phyloP scores from a whole-genome alignment of 2,888 invertebrate genomes.

The Pterostichus madidus region DNA sequence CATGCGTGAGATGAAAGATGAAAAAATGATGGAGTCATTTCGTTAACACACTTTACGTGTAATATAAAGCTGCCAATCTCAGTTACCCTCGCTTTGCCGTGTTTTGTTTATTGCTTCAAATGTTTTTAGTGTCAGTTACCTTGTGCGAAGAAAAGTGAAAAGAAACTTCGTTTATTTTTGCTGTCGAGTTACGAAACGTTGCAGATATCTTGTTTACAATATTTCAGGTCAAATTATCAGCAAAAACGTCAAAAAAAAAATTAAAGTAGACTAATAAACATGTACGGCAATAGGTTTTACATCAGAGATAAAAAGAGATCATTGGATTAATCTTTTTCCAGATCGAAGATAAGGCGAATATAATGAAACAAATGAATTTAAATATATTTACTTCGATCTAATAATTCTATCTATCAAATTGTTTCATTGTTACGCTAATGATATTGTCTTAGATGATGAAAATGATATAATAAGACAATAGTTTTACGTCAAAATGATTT shows the following conservation, averaged over 20 bases:
- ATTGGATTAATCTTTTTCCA: neutral
- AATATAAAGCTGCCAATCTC: constrained; percentile 21
- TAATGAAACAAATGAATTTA: neutral
- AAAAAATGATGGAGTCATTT: constrained; percentile 38
- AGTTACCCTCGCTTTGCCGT: constrained; percentile 1
- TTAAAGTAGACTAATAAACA: neutral
- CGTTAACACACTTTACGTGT: neutral
- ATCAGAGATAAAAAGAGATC: constrained; percentile 6
- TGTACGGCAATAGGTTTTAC: neutral
- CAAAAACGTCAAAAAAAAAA: constrained; percentile 4
- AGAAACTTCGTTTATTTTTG: constrained; percentile 43
- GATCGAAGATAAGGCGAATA: constrained; percentile 5
- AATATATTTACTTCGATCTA: neutral
- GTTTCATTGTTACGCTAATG: neutral
- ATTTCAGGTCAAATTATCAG: constrained; percentile 26
- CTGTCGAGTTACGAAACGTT: constrained; percentile 21
- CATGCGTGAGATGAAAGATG: constrained; percentile 24
- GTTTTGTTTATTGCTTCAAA: constrained; percentile 37
- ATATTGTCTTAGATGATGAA: too few species aligned
- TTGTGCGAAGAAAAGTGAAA: constrained; percentile 32
- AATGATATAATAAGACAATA: too few species aligned
- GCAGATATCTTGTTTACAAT: constrained; percentile 29
- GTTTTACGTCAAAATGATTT: too few species aligned
- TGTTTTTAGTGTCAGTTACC: constrained; percentile 21
- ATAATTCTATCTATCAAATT: neutral